phyloP scores from a whole-genome alignment of 1,140 invertebrate genomes.

The Drosophila tristis region DNA sequence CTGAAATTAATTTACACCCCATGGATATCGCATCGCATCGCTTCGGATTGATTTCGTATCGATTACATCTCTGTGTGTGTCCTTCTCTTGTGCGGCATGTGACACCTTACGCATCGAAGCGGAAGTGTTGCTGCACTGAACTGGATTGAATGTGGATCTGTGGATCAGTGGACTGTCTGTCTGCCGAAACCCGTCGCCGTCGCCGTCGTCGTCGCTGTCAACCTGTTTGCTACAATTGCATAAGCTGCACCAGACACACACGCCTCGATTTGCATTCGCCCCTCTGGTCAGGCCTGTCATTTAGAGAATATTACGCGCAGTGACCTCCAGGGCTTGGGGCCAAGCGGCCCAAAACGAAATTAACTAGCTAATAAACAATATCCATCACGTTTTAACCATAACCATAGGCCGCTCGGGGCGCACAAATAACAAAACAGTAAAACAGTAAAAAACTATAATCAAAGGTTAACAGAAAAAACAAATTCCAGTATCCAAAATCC shows the following conservation, averaged over 20 bases:
- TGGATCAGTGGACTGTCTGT: slow-evolving; percentile 44
- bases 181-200: slow-evolving; percentile 16
- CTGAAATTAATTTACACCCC: slow-evolving; percentile 40
- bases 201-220: slow-evolving; percentile 10
- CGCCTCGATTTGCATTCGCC: slow-evolving; percentile 17
- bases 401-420: slow-evolving; percentile 20
- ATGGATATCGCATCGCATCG: too few relatives aligned
- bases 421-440: too few relatives aligned
- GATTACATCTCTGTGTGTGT: slow-evolving; percentile 31
- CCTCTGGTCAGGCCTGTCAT: background rate
- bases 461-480: slow-evolving; percentile 20
- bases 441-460: slow-evolving; percentile 11
- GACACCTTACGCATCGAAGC: slow-evolving; percentile 15
- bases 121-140: slow-evolving; percentile 20
- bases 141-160: slow-evolving; percentile 18
- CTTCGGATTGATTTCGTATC: background rate
- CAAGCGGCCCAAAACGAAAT: slow-evolving; percentile 40
- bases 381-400: slow-evolving; percentile 75
- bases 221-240: slow-evolving; percentile 50
- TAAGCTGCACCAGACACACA: slow-evolving; percentile 15
- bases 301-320: slow-evolving; percentile 55
- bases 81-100: slow-evolving; percentile 10
- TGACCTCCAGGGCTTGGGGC: slow-evolving; percentile 48
- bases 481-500: slow-evolving; percentile 24
- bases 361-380: slow-evolving; percentile 52